Conservation (phyloP, 1,140 invertebrate species). For the Papilio helenus region DNA sequence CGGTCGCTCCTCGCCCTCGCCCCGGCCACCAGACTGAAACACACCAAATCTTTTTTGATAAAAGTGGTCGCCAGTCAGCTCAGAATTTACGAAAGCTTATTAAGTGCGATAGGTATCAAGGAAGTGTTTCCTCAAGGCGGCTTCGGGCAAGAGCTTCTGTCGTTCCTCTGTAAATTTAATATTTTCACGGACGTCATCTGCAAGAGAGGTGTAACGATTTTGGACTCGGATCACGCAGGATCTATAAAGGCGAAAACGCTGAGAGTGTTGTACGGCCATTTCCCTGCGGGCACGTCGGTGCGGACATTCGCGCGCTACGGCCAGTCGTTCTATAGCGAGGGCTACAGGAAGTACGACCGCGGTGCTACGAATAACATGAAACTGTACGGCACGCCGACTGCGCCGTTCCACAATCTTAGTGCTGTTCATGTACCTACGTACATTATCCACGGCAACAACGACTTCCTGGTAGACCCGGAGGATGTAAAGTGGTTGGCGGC, state of each 20-base stretch:
- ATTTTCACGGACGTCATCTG: slow-evolving; percentile 47
- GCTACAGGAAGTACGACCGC: slow-evolving; percentile 83
- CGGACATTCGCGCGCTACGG: slow-evolving; percentile 86
- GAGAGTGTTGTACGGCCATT: slow-evolving; percentile 82
- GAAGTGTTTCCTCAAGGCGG: slow-evolving; percentile 58
- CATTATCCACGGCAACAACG: slow-evolving; percentile 66
- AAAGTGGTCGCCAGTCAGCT: slow-evolving; percentile 41
- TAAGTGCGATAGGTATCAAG: slow-evolving; percentile 44
- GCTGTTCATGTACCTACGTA: slow-evolving; percentile 78
- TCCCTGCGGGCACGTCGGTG: slow-evolving; percentile 88
- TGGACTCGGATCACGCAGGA: slow-evolving; percentile 56
- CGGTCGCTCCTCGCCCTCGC: slow-evolving; percentile 61
- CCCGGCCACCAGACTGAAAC: slow-evolving; percentile 55
- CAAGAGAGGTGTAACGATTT: slow-evolving; percentile 30
- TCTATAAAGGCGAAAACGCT: slow-evolving; percentile 56
- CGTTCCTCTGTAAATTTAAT: slow-evolving; percentile 55
- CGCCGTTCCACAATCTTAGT: slow-evolving; percentile 82
- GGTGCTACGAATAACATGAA: slow-evolving; percentile 77
- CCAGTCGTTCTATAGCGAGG: slow-evolving; percentile 72
- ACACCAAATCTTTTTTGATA: slow-evolving; percentile 55
- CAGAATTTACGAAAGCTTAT: slow-evolving; percentile 41
- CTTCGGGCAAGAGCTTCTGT: slow-evolving; percentile 52
- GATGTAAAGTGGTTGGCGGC: slow-evolving; percentile 64
- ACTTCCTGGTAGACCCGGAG: slow-evolving; percentile 61
- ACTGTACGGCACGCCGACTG: slow-evolving; percentile 76